phyloP scores from a whole-genome alignment of 1,140 invertebrate species.

The Ridgeia piscesae region DNA sequence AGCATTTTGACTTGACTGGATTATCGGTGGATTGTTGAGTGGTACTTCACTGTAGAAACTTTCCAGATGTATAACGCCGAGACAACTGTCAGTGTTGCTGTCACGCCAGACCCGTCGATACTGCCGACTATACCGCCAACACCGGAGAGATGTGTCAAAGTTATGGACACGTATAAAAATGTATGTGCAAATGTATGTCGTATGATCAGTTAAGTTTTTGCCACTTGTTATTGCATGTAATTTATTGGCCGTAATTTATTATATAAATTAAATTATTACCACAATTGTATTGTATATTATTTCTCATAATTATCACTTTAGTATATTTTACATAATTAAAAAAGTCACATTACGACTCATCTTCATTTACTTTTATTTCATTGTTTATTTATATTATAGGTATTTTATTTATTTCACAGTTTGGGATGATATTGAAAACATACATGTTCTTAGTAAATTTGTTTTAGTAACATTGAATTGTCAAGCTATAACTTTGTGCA shows the following conservation, averaged over 20 bases:
- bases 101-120: neutral
- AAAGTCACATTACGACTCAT: too few species aligned
- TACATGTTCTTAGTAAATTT: too few species aligned
- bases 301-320: neutral
- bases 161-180: neutral
- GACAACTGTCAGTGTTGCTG: neutral
- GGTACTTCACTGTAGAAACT: neutral
- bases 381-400: too few species aligned
- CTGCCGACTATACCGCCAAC: neutral
- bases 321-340: neutral
- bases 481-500: too few species aligned
- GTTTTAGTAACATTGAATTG: too few species aligned
- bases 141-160: neutral
- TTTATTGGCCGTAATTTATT: neutral
- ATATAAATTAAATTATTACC: neutral
- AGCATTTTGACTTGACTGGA: neutral
- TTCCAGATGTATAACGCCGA: neutral
- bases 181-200: neutral
- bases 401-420: too few species aligned
- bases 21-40: neutral
- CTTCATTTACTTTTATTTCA: too few species aligned
- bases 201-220: neutral
- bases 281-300: neutral
- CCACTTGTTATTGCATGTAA: neutral
- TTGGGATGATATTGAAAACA: too few species aligned